These are phyloP conservation scores for Sarcoramphus papa DNA, from an alignment of 2,797 vertebrate species.

Conservation along the genomic window DNA sequence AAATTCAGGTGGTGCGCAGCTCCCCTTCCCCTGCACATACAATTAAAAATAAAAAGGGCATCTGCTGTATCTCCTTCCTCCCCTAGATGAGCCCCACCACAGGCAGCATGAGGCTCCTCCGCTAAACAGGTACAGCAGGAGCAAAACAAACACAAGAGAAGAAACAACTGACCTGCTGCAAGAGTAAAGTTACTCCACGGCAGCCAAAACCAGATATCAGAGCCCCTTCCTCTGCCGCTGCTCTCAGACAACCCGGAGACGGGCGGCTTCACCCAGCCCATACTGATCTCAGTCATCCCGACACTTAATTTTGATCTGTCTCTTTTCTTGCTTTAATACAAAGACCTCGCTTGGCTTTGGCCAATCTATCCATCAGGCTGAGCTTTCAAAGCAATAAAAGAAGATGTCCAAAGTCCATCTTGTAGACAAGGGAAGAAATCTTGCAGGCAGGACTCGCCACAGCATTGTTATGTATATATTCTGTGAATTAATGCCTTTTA, in stretches of 20 bases:
- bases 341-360: background rate
- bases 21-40: background rate
- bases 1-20: rapidly evolving
- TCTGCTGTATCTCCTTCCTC: background rate
- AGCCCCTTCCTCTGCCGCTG: background rate
- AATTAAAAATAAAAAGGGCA: background rate
- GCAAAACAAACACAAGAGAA: background rate
- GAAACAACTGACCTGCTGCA: background rate
- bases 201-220: background rate
- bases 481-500: slow-evolving; percentile 25
- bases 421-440: background rate
- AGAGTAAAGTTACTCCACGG: background rate
- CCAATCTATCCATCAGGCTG: background rate
- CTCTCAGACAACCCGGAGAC: background rate
- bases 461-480: background rate
- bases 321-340: background rate
- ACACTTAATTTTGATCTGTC: background rate
- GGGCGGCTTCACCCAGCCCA: background rate
- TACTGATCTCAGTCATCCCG: background rate
- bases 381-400: background rate
- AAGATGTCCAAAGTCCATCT: background rate
- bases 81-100: background rate
- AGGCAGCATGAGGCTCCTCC: rapidly evolving
- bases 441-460: background rate
- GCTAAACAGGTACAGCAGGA: background rate